Conservation (phyloP, 2,113 vertebrate genomes). For the Felis chaus region DNA sequence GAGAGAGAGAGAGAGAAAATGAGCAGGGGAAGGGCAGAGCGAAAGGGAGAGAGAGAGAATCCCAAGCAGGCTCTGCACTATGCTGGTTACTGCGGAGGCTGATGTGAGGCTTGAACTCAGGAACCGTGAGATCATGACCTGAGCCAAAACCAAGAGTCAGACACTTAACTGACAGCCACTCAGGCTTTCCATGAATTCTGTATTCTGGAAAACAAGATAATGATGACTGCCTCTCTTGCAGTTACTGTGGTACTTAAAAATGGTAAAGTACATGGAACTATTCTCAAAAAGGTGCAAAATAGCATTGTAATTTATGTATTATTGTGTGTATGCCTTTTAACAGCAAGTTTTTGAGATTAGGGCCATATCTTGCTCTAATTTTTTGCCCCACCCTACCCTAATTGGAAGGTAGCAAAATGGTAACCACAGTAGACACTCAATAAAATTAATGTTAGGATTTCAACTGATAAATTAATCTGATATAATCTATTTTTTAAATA, state of each 20-base stretch:
- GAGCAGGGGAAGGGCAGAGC: too few relatives aligned
- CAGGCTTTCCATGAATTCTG: background rate
- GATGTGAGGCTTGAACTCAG: too few relatives aligned
- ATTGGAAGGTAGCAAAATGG: background rate
- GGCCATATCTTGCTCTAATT: background rate
- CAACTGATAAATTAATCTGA: background rate
- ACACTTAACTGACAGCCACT: too few relatives aligned
- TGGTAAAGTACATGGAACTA: background rate
- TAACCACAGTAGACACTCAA: background rate
- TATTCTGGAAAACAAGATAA: background rate
- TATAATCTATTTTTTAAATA: constrained; percentile 33
- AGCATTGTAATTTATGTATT: background rate
- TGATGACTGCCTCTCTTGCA: background rate
- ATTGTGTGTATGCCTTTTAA: background rate
- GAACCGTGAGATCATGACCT: too few relatives aligned
- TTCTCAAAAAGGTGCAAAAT: background rate
- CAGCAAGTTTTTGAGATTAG: background rate
- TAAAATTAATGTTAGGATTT: background rate
- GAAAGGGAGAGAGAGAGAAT: too few relatives aligned
- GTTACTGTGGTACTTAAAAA: background rate
- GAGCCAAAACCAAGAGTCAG: too few relatives aligned
- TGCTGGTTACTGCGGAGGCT: too few relatives aligned
- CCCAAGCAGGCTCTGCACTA: too few relatives aligned
- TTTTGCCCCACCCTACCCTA: background rate
- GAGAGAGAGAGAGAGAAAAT: too few relatives aligned